phyloP scores from a whole-genome alignment of 2,113 vertebrate species.

The Dicerorhinus sumatrensis region DNA sequence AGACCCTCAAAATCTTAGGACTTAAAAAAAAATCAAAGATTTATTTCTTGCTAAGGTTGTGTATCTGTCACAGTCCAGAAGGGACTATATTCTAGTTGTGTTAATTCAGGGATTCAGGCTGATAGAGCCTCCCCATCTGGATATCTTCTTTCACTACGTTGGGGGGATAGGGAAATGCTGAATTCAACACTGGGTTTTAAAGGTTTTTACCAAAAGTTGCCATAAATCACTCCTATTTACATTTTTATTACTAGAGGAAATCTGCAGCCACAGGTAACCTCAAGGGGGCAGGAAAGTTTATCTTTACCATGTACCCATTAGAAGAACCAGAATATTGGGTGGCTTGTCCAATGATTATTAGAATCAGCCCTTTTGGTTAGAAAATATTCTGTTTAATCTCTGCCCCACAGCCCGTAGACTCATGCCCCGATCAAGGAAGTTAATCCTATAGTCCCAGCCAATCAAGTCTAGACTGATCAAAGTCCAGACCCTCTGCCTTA shows the following conservation, averaged over 20 bases:
- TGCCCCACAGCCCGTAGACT: rapidly evolving
- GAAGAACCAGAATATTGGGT: not conserved
- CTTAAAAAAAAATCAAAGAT: not conserved
- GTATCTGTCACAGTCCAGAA: not conserved
- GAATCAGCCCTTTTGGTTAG: not conserved
- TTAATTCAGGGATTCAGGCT: not conserved
- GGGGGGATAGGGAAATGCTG: not conserved
- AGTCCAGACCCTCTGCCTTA: not conserved
- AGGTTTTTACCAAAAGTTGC: not conserved
- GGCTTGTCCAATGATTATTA: not conserved
- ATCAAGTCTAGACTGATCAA: too few relatives aligned
- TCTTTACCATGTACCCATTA: not conserved
- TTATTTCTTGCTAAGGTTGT: not conserved
- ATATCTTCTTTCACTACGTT: not conserved
- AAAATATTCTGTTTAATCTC: not conserved
- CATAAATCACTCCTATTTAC: not conserved
- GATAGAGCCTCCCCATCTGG: not conserved
- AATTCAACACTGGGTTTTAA: not conserved
- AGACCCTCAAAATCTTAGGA: not conserved
- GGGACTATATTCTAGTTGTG: not conserved
- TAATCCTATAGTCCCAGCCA: not conserved
- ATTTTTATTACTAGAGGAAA: not conserved
- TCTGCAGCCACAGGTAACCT: not conserved
- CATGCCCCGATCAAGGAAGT: not conserved
- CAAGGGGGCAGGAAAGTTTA: not conserved